Evolutionary conservation across 64 coral and sea anemone genomes (phyloP).

Genomic region (Montipora capricornis): DNA sequence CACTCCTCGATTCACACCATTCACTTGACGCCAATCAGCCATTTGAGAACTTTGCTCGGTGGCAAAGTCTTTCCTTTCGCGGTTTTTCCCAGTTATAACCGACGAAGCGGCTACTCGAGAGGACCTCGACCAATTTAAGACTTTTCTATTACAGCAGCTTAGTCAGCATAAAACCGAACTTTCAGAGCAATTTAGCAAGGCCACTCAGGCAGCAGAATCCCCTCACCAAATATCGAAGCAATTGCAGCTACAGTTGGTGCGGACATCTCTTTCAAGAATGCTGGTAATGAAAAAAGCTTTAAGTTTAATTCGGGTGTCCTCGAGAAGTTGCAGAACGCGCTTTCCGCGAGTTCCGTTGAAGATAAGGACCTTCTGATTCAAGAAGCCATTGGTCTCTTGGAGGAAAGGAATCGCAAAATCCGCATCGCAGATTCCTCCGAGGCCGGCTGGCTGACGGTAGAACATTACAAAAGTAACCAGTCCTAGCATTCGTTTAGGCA

Average conservation of each 20-base stretch:
- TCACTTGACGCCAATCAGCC: too few relatives aligned
- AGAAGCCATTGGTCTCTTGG: too few relatives aligned
- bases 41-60: too few relatives aligned
- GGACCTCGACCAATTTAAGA: neutral
- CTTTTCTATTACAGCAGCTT: neutral
- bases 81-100: neutral
- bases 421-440: slow-evolving; percentile 15
- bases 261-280: neutral
- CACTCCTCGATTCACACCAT: too few relatives aligned
- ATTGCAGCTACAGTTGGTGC: too few relatives aligned
- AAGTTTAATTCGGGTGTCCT: neutral
- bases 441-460: slow-evolving; percentile 39
- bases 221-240: slow-evolving; percentile 3
- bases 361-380: too few relatives aligned
- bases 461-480: neutral
- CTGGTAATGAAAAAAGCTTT: neutral
- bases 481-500: slow-evolving; percentile 2
- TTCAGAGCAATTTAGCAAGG: neutral
- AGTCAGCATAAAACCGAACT: neutral
- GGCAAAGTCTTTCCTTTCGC: neutral
- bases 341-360: too few relatives aligned
- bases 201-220: neutral
- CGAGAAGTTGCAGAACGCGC: too few relatives aligned
- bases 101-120: neutral
- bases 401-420: too few relatives aligned